Percentiles rank a stretch among this genome's conserved stretches.
These are phyloP conservation scores for Channallabes apus DNA, from an alignment of 2,797 vertebrate genomes.

Conservation along the genomic window DNA sequence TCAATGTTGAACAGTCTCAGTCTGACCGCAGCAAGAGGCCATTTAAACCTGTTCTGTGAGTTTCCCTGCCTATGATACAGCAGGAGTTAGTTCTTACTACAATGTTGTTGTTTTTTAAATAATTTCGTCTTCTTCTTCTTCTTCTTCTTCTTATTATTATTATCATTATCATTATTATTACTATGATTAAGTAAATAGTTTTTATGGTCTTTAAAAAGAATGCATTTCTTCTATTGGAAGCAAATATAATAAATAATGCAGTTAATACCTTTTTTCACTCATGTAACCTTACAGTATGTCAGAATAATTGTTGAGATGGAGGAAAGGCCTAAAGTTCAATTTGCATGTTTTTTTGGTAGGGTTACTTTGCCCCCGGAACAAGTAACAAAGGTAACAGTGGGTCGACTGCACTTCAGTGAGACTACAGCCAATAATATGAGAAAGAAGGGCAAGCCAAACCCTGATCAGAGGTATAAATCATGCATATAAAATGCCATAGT, in stretches of 20 bases:
- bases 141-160: no score
- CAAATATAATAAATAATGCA: background rate
- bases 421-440: slow-evolving; percentile 99
- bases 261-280: background rate
- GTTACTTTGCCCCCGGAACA: slow-evolving; percentile 92
- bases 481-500: background rate
- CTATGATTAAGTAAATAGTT: no score
- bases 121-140: background rate
- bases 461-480: slow-evolving; percentile 89
- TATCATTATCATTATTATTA: no score
- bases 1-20: slow-evolving; percentile 98
- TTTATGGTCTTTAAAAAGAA: background rate
- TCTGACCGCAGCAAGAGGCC: slow-evolving; percentile 97
- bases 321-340: background rate
- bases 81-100: background rate
- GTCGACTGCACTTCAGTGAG: slow-evolving; percentile 95
- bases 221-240: background rate
- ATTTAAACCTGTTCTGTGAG: slow-evolving; percentile 97
- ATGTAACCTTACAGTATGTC: background rate
- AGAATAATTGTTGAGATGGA: background rate
- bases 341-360: slow-evolving; percentile 65
- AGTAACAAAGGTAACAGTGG: slow-evolving; percentile 98
- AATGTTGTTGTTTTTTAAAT: background rate
- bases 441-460: slow-evolving; percentile 98
- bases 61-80: slow-evolving; percentile 38